Evolutionary conservation across 2,888 invertebrate genomes (phyloP).

Genomic region (Eilema depressum): DNA sequence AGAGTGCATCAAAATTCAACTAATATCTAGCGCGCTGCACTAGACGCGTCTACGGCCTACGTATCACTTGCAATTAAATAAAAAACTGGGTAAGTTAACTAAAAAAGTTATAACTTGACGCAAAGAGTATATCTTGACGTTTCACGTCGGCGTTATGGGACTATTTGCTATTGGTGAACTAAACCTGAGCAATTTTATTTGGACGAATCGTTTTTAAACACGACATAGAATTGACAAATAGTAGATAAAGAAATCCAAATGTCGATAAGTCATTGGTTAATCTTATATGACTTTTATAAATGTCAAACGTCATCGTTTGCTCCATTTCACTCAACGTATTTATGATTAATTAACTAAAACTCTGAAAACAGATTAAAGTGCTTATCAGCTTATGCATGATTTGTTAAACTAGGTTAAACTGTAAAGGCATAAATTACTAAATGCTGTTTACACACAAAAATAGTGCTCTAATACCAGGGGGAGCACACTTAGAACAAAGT

Average conservation of each 20-base stretch:
- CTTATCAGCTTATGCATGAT: too few relatives aligned
- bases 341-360: too few relatives aligned
- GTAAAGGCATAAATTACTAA: too few relatives aligned
- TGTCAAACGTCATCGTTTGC: conserved; percentile 10
- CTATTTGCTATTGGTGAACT: conserved; percentile 36
- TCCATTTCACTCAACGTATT: conserved; percentile 12
- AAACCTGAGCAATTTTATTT: background rate
- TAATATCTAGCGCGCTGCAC: conserved; percentile 12
- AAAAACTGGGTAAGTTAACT: conserved; percentile 5
- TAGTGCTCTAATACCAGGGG: too few relatives aligned
- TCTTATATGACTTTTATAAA: background rate
- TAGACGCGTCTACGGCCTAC: conserved; percentile 11
- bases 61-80: conserved; percentile 17
- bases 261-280: conserved; percentile 72
- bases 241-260: conserved; percentile 70
- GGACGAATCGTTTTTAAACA: conserved; percentile 65
- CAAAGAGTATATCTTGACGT: conserved; percentile 33
- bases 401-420: too few relatives aligned
- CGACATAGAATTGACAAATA: conserved; percentile 70
- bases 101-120: too few relatives aligned
- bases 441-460: too few relatives aligned
- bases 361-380: too few relatives aligned
- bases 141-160: conserved; percentile 16
- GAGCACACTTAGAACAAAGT: too few relatives aligned
- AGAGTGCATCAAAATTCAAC: conserved; percentile 28